Evolutionary conservation across 1,140 invertebrate species (phyloP).

Genomic region (Ericerus pela): DNA sequence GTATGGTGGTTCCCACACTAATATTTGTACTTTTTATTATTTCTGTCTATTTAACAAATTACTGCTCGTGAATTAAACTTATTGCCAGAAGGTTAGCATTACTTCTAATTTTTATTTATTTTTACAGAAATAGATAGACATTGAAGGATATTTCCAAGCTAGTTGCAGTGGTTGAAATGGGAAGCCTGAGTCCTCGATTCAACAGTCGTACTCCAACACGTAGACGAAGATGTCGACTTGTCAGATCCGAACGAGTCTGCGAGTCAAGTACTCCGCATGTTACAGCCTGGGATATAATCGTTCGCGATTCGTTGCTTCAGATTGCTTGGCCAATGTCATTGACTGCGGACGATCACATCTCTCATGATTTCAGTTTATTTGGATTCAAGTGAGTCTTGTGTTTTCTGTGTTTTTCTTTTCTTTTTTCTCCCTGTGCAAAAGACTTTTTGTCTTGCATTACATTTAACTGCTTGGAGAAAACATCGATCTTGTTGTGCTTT

Average conservation of each 20-base stretch:
- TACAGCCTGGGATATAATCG: conserved; percentile 30
- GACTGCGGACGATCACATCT: conserved; percentile 23
- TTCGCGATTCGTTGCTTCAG: conserved; percentile 31
- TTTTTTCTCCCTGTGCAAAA: background rate
- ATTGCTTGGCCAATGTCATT: conserved; percentile 33
- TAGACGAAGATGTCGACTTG: conserved; percentile 24
- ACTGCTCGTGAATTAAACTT: too few relatives aligned
- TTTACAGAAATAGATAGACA: background rate
- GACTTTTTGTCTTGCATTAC: too few relatives aligned
- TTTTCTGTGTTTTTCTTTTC: background rate
- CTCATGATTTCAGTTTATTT: conserved; percentile 10
- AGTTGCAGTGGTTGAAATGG: too few relatives aligned
- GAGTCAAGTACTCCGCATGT: conserved; percentile 21
- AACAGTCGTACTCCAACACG: conserved; percentile 8
- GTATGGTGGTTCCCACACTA: too few relatives aligned
- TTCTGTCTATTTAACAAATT: too few relatives aligned
- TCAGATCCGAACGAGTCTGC: conserved; percentile 27
- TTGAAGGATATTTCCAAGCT: too few relatives aligned
- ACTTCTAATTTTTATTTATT: too few relatives aligned
- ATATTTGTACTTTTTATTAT: too few relatives aligned
- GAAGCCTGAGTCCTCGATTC: conserved; percentile 3
- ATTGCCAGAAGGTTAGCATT: too few relatives aligned
- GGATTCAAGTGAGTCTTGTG: conserved; percentile 18
- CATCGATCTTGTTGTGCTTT: too few relatives aligned
- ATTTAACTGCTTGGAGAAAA: too few relatives aligned